A percentile compares a stretch with the other conserved stretches of the same genome.
phyloP scores from a whole-genome alignment of 2,113 vertebrate species.

The Heterocephalus glaber region DNA sequence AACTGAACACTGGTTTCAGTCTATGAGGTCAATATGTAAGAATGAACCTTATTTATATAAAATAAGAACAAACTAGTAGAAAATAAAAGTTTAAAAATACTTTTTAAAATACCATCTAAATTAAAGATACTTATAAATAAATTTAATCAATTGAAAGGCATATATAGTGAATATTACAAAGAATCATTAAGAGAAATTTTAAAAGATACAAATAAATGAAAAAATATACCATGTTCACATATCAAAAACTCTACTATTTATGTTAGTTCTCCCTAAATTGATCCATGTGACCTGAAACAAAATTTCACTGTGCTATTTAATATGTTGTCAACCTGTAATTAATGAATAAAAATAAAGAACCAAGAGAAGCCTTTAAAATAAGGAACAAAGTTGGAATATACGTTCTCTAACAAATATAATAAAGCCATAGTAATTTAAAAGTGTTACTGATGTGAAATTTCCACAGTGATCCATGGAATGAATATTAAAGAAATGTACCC shows the following conservation, averaged over 20 bases:
- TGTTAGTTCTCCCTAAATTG: neutral
- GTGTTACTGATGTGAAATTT: neutral
- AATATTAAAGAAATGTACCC: neutral
- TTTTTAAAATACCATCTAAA: neutral
- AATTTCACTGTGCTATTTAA: neutral
- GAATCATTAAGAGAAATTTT: neutral
- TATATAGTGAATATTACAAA: neutral
- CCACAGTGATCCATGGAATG: neutral
- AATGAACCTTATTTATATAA: neutral
- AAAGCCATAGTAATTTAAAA: neutral
- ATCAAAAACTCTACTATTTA: neutral
- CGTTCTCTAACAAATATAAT: neutral
- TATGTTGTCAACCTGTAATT: neutral
- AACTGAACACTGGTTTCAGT: neutral
- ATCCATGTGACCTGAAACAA: neutral
- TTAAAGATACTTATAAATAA: neutral
- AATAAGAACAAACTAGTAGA: neutral
- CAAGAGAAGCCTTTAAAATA: neutral
- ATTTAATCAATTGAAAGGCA: neutral
- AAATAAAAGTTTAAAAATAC: neutral
- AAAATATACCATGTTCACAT: neutral
- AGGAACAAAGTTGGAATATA: neutral
- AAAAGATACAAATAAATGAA: neutral
- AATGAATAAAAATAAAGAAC: neutral
- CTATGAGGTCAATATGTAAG: neutral